phyloP scores from a whole-genome alignment of 2,888 invertebrate species.

The Meganola albula region DNA sequence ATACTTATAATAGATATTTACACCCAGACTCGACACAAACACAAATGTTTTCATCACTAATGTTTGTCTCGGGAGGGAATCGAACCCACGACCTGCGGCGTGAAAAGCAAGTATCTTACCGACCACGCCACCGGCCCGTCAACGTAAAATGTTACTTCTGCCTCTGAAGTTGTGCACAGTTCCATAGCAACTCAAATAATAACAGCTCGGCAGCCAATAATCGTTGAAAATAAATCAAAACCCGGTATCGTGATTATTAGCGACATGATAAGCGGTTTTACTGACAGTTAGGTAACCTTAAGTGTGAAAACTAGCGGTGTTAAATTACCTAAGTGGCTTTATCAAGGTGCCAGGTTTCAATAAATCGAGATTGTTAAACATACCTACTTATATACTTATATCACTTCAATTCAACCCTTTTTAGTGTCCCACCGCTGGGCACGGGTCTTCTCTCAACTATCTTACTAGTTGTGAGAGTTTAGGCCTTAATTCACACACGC shows the following conservation, averaged over 20 bases:
- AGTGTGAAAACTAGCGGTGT: conserved; percentile 45
- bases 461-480: too few relatives aligned
- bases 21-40: too few relatives aligned
- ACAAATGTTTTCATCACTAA: too few relatives aligned
- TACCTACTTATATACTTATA: too few relatives aligned
- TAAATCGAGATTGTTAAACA: too few relatives aligned
- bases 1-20: too few relatives aligned
- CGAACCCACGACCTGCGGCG: not conserved
- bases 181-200: not conserved
- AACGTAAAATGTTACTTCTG: not conserved
- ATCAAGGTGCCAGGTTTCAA: too few relatives aligned
- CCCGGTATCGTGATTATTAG: conserved; percentile 23
- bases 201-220: conserved; percentile 19
- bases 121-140: not conserved
- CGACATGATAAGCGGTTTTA: conserved; percentile 38
- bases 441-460: too few relatives aligned
- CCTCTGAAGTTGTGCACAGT: not conserved
- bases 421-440: too few relatives aligned
- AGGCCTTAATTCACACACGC: too few relatives aligned
- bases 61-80: not conserved
- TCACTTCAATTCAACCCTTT: too few relatives aligned
- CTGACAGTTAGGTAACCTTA: conserved; percentile 37
- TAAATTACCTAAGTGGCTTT: conserved; percentile 55
- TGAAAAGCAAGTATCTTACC: not conserved
- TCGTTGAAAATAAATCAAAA: conserved; percentile 25